These are phyloP conservation scores for Polyergus mexicanus DNA, from an alignment of 1,140 invertebrate species.

Conservation along the genomic window DNA sequence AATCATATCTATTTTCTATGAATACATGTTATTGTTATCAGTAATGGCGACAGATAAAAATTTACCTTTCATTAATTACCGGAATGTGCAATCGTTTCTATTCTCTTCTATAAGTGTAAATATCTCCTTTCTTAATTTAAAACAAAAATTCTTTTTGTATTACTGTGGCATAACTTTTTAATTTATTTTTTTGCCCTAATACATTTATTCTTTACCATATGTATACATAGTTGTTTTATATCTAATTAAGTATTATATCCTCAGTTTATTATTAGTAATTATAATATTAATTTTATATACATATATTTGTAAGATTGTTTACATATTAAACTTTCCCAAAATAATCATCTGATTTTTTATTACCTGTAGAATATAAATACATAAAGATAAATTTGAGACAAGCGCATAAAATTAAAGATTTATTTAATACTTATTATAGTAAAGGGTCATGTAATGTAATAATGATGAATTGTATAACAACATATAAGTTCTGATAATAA, in stretches of 20 bases:
- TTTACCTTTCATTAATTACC: neutral
- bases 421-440: neutral
- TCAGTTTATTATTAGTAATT: conserved; percentile 34
- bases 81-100: neutral
- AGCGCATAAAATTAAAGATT: neutral
- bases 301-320: conserved; percentile 46
- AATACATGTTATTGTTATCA: neutral
- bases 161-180: conserved; percentile 57
- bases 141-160: conserved; percentile 16
- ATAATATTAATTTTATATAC: neutral
- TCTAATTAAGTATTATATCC: conserved; percentile 1
- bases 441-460: neutral
- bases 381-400: neutral
- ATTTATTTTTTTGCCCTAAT: conserved; percentile 41
- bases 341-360: neutral
- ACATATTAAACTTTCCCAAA: conserved; percentile 49
- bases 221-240: conserved; percentile 28
- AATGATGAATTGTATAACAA: neutral
- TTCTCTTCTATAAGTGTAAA: conserved; percentile 20
- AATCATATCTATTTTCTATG: conserved; percentile 8
- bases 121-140: conserved; percentile 33
- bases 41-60: neutral
- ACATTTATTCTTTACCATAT: conserved; percentile 18
- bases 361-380: neutral
- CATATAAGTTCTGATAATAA: neutral